These are phyloP conservation scores for Cydia amplana DNA, from an alignment of 1,140 invertebrate species.

Conservation along the genomic window DNA sequence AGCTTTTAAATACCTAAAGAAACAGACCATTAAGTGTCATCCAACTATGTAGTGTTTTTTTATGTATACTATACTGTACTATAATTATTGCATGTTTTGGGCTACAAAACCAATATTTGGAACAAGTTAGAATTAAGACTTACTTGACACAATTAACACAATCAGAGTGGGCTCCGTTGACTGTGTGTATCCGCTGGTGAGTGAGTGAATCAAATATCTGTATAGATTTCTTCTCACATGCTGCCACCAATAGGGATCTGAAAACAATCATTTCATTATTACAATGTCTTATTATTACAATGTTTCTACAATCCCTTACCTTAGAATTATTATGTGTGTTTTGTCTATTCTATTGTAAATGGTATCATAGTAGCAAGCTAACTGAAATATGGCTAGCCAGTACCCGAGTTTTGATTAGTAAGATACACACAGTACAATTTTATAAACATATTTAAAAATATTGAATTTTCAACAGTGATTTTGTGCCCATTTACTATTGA, in stretches of 20 bases:
- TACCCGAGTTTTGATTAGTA: too few species aligned
- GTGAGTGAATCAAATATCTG: constrained; percentile 93
- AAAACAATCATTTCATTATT: constrained; percentile 41
- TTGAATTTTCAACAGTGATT: too few species aligned
- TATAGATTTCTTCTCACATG: constrained; percentile 94
- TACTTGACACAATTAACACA: constrained; percentile 96
- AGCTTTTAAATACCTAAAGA: too few species aligned
- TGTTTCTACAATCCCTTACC: neutral
- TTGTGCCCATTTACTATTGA: neutral
- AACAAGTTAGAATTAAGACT: constrained; percentile 48
- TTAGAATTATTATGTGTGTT: too few species aligned
- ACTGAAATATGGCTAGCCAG: too few species aligned
- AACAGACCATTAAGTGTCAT: neutral
- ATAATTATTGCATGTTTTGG: too few species aligned
- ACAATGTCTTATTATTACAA: neutral
- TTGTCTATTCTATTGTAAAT: too few species aligned
- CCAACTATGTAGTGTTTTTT: too few species aligned
- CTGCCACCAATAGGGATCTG: constrained; percentile 91
- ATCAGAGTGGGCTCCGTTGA: constrained; percentile 91
- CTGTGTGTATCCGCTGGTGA: constrained; percentile 86
- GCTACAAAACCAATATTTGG: neutral
- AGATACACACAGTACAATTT: too few species aligned
- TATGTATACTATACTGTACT: too few species aligned
- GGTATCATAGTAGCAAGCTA: too few species aligned
- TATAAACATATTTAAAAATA: too few species aligned